A percentile compares a stretch with the other conserved stretches of the same genome.
Evolutionary conservation across 2,888 invertebrate genomes (phyloP).

Genomic region (Toxonevra muliebris): DNA sequence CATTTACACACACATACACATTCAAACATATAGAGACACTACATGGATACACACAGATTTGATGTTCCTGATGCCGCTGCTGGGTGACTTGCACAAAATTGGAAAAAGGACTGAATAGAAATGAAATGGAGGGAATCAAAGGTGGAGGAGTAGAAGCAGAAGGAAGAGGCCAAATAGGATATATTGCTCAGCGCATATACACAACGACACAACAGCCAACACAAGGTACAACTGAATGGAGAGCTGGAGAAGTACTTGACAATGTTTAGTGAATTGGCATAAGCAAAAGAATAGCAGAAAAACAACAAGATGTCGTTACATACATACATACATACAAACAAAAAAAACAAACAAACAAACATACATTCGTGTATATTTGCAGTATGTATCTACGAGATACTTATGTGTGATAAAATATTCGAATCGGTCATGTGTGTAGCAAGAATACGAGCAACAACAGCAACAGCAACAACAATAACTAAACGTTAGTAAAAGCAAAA

Average conservation of each 20-base stretch:
- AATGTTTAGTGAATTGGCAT: slow-evolving; percentile 31
- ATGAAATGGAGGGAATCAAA: not conserved
- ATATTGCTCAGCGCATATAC: slow-evolving; percentile 17
- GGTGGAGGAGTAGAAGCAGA: not conserved
- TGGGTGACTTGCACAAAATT: not conserved
- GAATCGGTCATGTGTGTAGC: no score
- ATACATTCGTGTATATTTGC: not conserved
- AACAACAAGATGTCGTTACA: slow-evolving; percentile 15
- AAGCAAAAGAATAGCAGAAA: slow-evolving; percentile 24
- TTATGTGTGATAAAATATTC: no score
- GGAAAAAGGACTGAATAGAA: slow-evolving; percentile 6
- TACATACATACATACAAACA: slow-evolving; percentile 15
- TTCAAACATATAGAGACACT: slow-evolving; percentile 21
- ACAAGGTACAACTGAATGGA: not conserved
- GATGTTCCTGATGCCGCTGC: not conserved
- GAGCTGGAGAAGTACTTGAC: slow-evolving; percentile 15
- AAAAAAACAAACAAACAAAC: not conserved
- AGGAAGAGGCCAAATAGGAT: slow-evolving; percentile 9
- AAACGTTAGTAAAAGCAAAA: not conserved
- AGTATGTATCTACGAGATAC: slow-evolving; percentile 1
- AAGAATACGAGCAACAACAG: not conserved
- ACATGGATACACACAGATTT: no score
- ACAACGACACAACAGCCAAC: not conserved
- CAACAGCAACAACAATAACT: slow-evolving; percentile 12
- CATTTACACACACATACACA: not conserved